Conservation (phyloP, 2,113 vertebrate species). For the Chionodraco myersi region DNA sequence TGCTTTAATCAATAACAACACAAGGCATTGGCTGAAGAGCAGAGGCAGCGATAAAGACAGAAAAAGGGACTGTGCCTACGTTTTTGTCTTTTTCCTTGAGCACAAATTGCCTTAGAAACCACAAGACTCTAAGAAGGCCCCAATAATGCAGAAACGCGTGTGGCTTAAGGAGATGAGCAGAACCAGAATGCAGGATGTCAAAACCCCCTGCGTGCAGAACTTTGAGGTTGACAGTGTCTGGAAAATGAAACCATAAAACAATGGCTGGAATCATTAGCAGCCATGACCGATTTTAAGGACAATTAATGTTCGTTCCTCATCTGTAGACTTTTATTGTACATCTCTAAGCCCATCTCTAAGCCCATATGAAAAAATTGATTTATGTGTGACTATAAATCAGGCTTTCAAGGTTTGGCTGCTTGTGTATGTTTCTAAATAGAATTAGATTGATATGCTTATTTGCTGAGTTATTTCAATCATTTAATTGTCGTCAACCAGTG, state of each 20-base stretch:
- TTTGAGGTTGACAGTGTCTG: constrained; percentile 28
- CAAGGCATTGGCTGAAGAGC: constrained; percentile 67
- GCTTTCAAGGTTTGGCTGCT: constrained; percentile 33
- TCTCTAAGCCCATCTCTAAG: constrained; percentile 26
- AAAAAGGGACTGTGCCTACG: constrained; percentile 30
- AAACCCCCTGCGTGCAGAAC: constrained; percentile 12
- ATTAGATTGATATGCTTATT: background rate
- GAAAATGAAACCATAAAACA: constrained; percentile 54
- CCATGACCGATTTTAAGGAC: constrained; percentile 31
- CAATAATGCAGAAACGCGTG: constrained; percentile 36
- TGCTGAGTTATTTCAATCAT: constrained; percentile 13
- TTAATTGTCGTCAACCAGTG: background rate
- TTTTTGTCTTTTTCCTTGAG: constrained; percentile 63
- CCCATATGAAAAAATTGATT: constrained; percentile 22
- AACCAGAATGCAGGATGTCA: constrained; percentile 34
- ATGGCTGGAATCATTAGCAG: constrained; percentile 48
- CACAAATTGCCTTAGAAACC: constrained; percentile 62
- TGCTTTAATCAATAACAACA: constrained; percentile 79
- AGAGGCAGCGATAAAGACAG: constrained; percentile 33
- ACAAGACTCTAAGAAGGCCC: constrained; percentile 38
- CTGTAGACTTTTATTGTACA: constrained; percentile 45
- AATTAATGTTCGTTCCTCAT: constrained; percentile 39
- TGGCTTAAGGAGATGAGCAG: constrained; percentile 37
- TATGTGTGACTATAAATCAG: constrained; percentile 18
- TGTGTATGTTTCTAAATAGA: background rate